Percentiles rank a stretch among this genome's conserved stretches.
These are phyloP conservation scores for Heterotilapia buettikoferi DNA, from an alignment of 2,113 vertebrate species.

Conservation along the genomic window DNA sequence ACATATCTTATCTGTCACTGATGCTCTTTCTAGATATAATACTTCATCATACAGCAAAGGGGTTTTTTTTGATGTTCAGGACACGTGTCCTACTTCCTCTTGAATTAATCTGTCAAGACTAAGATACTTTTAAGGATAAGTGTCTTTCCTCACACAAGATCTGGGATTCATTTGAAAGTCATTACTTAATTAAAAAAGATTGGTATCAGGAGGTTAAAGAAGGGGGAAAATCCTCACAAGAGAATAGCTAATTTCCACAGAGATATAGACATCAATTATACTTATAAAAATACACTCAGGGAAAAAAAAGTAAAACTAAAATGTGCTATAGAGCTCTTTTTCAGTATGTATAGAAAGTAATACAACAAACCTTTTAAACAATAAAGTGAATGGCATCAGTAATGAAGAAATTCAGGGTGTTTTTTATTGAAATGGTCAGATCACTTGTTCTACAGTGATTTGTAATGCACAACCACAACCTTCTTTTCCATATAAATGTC, in stretches of 20 bases:
- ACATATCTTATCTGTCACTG: not conserved
- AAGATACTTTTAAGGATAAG: slow-evolving; percentile 47
- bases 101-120: slow-evolving; percentile 48
- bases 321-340: not conserved
- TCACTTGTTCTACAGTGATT: not conserved
- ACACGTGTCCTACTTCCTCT: slow-evolving; percentile 35
- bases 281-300: slow-evolving; percentile 24
- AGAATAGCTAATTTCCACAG: slow-evolving; percentile 51
- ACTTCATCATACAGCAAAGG: slow-evolving; percentile 1
- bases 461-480: not conserved
- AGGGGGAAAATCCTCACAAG: slow-evolving; percentile 6
- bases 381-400: not conserved
- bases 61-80: slow-evolving; percentile 36
- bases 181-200: slow-evolving; percentile 69
- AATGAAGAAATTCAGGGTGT: not conserved
- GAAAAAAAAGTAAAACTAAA: not conserved
- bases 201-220: slow-evolving; percentile 51
- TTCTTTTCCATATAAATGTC: not conserved
- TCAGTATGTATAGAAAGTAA: not conserved
- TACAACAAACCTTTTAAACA: not conserved
- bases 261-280: slow-evolving; percentile 39
- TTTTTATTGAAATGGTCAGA: not conserved
- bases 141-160: slow-evolving; percentile 48
- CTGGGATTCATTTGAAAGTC: slow-evolving; percentile 63
- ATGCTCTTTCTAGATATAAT: not conserved